Conservation (phyloP, 1,140 invertebrate genomes). For the Hycleus phaleratus region DNA sequence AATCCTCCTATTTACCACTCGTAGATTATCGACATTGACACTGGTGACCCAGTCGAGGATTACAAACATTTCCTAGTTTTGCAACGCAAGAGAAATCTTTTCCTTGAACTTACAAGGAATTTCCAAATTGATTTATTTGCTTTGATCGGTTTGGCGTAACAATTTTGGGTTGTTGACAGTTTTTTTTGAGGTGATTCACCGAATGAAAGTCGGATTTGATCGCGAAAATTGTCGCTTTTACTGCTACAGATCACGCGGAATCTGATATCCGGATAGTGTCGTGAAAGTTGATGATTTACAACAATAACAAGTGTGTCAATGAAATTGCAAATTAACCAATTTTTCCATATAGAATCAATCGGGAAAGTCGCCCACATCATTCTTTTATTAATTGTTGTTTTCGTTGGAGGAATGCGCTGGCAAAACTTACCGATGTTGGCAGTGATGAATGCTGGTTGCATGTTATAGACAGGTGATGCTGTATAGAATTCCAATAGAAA, state of each 20-base stretch:
- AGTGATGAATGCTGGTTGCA: constrained; percentile 40
- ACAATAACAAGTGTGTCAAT: no score
- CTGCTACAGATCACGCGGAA: neutral
- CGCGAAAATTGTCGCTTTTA: neutral
- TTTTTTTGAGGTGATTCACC: no score
- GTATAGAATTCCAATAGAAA: constrained; percentile 33
- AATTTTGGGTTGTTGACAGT: no score
- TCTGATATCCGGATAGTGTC: neutral
- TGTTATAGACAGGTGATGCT: constrained; percentile 39
- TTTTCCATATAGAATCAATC: neutral
- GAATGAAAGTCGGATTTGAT: no score
- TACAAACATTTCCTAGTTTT: neutral
- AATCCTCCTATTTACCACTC: neutral
- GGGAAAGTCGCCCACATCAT: neutral
- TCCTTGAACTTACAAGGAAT: no score
- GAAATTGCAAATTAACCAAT: no score
- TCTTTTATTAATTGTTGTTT: neutral
- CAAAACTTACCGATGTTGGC: constrained; percentile 36
- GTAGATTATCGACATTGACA: constrained; percentile 1
- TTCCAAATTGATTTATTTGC: no score
- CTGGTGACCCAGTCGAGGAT: constrained; percentile 9
- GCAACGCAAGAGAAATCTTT: no score
- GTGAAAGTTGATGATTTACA: neutral
- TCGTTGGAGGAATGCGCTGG: neutral
- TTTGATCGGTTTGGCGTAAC: no score